Base-by-base conservation (phyloP, 2,888 invertebrate genomes). In the Athetis lepigone region DNA sequence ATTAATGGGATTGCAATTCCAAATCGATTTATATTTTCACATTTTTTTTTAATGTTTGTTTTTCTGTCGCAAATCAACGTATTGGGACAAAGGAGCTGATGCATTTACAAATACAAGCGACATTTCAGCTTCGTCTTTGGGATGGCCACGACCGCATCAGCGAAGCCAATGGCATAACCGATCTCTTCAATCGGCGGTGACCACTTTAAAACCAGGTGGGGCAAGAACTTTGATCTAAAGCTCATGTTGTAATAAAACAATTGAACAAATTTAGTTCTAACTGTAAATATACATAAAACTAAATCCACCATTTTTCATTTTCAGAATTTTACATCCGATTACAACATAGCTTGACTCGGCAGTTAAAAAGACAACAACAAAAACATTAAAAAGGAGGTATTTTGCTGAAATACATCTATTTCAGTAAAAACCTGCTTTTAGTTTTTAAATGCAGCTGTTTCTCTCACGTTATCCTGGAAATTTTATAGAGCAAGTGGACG, bases 401-500 rank as follows among this genome's bases (percentile, higher is more conserved):
- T 21, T 19, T 3, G 21, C 16, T 29, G 6, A 23, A 21, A 33
- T 3, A 36, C 25, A 27, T n/a, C n/a, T n/a, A n/a, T n/a, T n/a
- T n/a, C n/a, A n/a, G n/a, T n/a, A n/a, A n/a, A n/a, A n/a, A n/a
- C n/a, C n/a, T n/a, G n/a, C n/a, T n/a, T n/a, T n/a, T n/a, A n/a
- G 9, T 21, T 25, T 21, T 25, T 2, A 36, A 40, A 47, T 47
- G 42, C 7, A 27, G 19, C 37, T 39, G 13, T 46, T 39, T 33
- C 13, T 47, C 3, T 16, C 37, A n/a, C 46, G 36, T 51, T 46
- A 64, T 61, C 57, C 58, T 21, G 55, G 50, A 66, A 42, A 49
- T 58, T 49, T 33, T 42, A 45, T 63, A 61, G 54, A 61, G 29
- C 54, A 57, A 61, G 47, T 27, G 42, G 42, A 16, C 40, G 45